Percentiles rank a stretch among this genome's conserved stretches.
Evolutionary conservation across 2,888 invertebrate genomes (phyloP).

Genomic region (Acronicta psi): DNA sequence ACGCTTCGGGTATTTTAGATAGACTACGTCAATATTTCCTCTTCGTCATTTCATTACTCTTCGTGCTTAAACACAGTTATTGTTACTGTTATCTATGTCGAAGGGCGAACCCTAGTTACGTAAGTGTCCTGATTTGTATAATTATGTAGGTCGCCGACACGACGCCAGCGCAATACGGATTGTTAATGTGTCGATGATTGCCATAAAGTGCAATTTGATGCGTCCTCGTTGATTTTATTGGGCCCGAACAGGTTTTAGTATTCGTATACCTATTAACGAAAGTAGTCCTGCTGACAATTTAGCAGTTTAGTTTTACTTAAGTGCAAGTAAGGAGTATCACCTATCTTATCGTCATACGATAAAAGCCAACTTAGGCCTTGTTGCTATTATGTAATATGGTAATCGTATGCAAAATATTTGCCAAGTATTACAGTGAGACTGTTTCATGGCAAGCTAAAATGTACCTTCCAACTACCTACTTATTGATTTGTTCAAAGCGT

Average conservation of each 20-base stretch:
- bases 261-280: constrained; percentile 3
- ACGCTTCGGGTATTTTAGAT: constrained; percentile 12
- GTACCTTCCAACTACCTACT: constrained; percentile 34
- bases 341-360: constrained; percentile 9
- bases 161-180: constrained; percentile 54
- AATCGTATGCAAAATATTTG: constrained; percentile 37
- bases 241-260: constrained; percentile 12
- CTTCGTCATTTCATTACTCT: constrained; percentile 23
- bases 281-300: not conserved
- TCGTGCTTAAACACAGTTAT: constrained; percentile 53
- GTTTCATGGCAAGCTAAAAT: constrained; percentile 22
- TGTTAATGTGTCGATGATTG: constrained; percentile 48
- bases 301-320: constrained; percentile 1
- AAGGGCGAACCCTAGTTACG: constrained; percentile 71
- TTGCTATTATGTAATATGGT: constrained; percentile 25
- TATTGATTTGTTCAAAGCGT: constrained; percentile 11
- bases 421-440: constrained; percentile 38
- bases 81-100: constrained; percentile 56
- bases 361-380: constrained; percentile 18
- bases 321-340: not conserved
- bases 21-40: constrained; percentile 30
- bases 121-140: constrained; percentile 70
- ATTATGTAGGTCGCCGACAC: constrained; percentile 69
- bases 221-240: constrained; percentile 43
- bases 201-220: constrained; percentile 50